Base-by-base conservation (phyloP, 2,888 invertebrate genomes). In the Dicyrtoma fusca region DNA sequence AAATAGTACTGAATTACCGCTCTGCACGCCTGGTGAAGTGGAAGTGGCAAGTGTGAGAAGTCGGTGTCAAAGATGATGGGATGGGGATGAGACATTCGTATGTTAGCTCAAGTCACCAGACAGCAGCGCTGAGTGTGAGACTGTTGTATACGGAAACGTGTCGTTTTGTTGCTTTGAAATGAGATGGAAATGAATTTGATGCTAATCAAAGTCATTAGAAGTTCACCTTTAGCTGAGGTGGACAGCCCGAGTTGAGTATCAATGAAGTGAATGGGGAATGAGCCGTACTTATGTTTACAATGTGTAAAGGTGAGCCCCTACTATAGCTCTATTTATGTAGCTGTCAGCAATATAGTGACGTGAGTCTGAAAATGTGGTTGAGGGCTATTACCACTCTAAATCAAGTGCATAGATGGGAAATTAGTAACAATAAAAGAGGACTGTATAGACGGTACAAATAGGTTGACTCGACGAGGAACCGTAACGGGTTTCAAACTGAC, bases 401-500 rank as follows among this genome's bases (percentile, higher is more conserved):
- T 14, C 6, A 57, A 57, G 25, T 25, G 25, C 14, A 13, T 25
- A 55, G 19, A 57, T 14, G 23, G 25, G 6, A 25, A 13, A 57
- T 14, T 23, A 25, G 14, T 6, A 13, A n/a, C 23, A 19, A n/a
- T 17, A 17, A 65, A 1, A 23, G 25, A 34, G 63, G 47, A 64
- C 47, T 25, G 44, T 68, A 68, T 55, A 44, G 55, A 57, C 34
- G 34, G 6, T 57, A 57, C 11, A 25, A 13, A 57, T 14, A 5
- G 13, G 14, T 1, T 8, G 25, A 47, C 17, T 23, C 11, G 13
- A 65, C 8, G 25, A 49, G 51, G 63, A 64, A 64, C 63, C 44
- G 53, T 68, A 68, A 68, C 66, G 55, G 66, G 57, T 55, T 68
- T 14, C 26, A 45, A 68, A 68, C 57, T 68, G 68, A 68, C 68